Base-by-base conservation (phyloP, 2,113 vertebrate species). In the Corythornis madagascariensis region DNA sequence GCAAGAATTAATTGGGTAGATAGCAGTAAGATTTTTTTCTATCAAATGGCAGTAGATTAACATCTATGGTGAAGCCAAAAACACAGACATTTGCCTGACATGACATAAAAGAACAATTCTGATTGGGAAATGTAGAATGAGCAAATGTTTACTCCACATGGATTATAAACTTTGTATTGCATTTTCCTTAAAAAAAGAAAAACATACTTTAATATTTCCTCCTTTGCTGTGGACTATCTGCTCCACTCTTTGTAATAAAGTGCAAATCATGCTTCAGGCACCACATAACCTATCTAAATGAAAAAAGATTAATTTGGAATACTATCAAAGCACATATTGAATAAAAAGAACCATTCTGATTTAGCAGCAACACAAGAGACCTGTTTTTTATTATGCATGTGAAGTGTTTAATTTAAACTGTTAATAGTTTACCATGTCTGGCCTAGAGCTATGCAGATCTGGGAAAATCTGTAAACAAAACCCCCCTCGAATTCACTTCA, bases 361-460 rank as follows among this genome's bases (percentile, higher is more conserved):
- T 72, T 88, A 90, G 48, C 57, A 84, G 66, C 76, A 93, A 65
- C 43, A 48, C 8, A 31, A 77, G 24, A 92, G 61, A 81, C 63
- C 82, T 94, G 88, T 0, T 94, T 94, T 86, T 75, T 71, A 92
- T 94, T 93, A 92, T 48, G 66, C 24, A 75, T 47, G 38, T 72
- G 63, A 94, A 89, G 86, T 89, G 81, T 89, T 90, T 78, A 95
- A 95, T 94, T 93, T 91, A 94, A 95, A 89, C 75, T 88, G 67
- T 55, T 89, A 95, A 83, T 73, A 57, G 81, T 87, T 95, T 94
- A 89, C 85, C 53, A 83, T 11, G 22, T 70, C 72, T 83, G 56
- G 79, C 82, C 92, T 85, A n/a, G 3, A 94, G 91, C 84, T 89
- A 55, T 64, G 38, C 38, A 63, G 59, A 76, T 66, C 63, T 69